Conservation (phyloP, 2,113 vertebrate genomes). For the Psittacula cyanocephala region DNA sequence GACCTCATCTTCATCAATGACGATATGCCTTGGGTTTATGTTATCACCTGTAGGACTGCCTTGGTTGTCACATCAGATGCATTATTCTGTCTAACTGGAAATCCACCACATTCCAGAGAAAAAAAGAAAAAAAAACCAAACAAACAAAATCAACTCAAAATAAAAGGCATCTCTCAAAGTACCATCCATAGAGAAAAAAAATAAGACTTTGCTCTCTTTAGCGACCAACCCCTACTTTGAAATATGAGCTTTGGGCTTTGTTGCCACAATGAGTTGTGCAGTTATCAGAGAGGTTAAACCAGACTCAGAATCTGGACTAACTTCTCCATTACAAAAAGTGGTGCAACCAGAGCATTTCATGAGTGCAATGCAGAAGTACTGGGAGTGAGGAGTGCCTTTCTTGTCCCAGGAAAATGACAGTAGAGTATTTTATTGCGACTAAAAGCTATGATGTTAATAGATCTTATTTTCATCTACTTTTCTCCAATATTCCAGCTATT, state of each 20-base stretch:
- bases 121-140: accelerated
- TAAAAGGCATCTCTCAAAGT: not conserved
- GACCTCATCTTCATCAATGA: not conserved
- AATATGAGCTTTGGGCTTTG: not conserved
- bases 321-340: not conserved
- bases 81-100: not conserved
- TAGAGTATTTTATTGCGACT: not conserved
- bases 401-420: not conserved
- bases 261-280: not conserved
- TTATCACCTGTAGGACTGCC: not conserved
- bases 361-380: not conserved
- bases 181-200: not conserved
- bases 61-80: not conserved
- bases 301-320: not conserved
- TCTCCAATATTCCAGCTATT: not conserved
- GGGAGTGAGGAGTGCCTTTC: not conserved
- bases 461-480: not conserved
- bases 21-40: not conserved
- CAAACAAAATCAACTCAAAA: not conserved
- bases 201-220: not conserved
- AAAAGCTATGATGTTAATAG: not conserved
- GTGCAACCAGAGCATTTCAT: not conserved
- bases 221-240: accelerated
- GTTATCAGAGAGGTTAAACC: not conserved
- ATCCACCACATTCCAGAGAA: not conserved